phyloP scores from a whole-genome alignment of 2,888 invertebrate species.

The Hybos culiciformis region DNA sequence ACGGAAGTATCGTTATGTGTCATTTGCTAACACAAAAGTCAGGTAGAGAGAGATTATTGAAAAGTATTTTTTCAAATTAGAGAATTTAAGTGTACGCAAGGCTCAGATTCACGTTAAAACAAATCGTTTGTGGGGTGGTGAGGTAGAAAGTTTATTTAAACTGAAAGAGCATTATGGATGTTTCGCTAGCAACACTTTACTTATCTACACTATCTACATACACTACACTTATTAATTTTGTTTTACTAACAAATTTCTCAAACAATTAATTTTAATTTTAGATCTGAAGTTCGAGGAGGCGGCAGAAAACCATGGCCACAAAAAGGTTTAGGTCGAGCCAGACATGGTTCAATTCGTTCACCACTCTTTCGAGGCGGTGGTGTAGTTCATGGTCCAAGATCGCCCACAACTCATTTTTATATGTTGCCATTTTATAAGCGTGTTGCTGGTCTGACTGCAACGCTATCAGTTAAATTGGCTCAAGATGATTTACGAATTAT shows the following conservation, averaged over 20 bases:
- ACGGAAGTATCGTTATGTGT: constrained; percentile 61
- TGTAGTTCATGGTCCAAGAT: constrained; percentile 76
- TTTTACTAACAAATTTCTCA: no score
- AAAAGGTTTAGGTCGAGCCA: constrained; percentile 78
- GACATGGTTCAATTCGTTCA: constrained; percentile 85
- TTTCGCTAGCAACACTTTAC: no score
- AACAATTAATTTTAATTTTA: no score
- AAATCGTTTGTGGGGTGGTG: no score
- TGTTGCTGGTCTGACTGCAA: constrained; percentile 65
- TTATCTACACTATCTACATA: no score
- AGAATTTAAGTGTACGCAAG: no score
- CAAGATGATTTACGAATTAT: constrained; percentile 93
- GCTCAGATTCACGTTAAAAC: no score
- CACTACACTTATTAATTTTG: no score
- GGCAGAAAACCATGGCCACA: constrained; percentile 95
- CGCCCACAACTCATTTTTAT: constrained; percentile 81
- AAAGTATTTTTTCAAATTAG: no score
- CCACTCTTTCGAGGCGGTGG: constrained; percentile 80
- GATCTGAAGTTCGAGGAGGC: constrained; percentile 79
- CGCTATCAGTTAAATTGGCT: constrained; percentile 80
- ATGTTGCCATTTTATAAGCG: constrained; percentile 76
- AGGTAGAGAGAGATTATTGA: no score
- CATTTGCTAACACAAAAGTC: constrained; percentile 62
- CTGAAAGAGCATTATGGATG: no score
- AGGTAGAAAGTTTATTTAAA: no score